Percentiles rank a stretch among this genome's conserved stretches.
phyloP scores from a whole-genome alignment of 2,888 invertebrate genomes.

The Macaria liturata region DNA sequence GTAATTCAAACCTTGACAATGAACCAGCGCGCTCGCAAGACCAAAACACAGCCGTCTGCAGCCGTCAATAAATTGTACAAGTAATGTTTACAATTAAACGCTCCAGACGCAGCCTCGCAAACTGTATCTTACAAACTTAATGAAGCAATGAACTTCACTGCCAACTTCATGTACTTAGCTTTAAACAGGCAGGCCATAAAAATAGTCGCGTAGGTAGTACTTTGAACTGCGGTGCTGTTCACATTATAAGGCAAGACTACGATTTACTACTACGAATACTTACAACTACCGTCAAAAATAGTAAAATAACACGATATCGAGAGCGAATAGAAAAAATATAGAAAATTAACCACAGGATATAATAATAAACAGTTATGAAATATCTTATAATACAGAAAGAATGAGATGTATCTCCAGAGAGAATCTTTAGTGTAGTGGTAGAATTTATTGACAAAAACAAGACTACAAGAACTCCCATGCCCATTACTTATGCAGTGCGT shows the following conservation, averaged over 20 bases:
- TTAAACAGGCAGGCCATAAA: conserved; percentile 23
- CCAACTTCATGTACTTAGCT: conserved; percentile 27
- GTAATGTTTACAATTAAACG: conserved; percentile 32
- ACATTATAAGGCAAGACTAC: neutral
- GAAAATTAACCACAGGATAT: no score
- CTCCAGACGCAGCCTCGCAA: conserved; percentile 20
- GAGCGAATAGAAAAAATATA: no score
- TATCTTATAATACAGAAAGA: no score
- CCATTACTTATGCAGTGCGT: no score
- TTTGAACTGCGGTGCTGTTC: conserved; percentile 10
- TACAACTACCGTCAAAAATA: no score
- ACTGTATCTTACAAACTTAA: conserved; percentile 25
- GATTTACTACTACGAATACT: no score
- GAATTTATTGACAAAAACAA: no score
- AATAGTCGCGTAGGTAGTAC: conserved; percentile 22
- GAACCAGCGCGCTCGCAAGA: conserved; percentile 16
- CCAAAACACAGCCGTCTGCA: conserved; percentile 16
- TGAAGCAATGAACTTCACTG: conserved; percentile 27
- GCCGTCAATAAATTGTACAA: conserved; percentile 17
- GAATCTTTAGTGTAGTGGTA: no score
- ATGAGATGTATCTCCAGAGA: no score
- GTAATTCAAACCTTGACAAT: conserved; percentile 25
- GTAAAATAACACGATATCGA: no score
- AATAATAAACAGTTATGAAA: no score
- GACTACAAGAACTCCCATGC: no score